A percentile compares a stretch with the other conserved stretches of the same genome.
phyloP scores from a whole-genome alignment of 2,888 invertebrate genomes.

The Heliconius cydno region DNA sequence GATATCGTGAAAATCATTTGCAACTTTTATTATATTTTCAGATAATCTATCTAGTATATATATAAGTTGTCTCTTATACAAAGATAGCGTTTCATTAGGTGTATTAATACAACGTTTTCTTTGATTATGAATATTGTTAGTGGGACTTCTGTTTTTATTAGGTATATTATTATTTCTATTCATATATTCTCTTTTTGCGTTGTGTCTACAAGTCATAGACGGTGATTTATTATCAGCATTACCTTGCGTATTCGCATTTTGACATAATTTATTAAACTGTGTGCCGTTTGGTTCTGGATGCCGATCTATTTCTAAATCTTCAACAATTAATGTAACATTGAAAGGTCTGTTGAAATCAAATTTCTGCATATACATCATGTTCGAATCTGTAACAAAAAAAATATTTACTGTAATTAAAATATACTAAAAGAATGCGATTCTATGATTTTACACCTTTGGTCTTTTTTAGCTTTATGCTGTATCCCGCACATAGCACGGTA shows the following conservation, averaged over 20 bases:
- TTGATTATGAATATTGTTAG: not conserved
- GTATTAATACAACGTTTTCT: not conserved
- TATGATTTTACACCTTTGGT: no score
- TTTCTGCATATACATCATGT: not conserved
- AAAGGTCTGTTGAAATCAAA: constrained; percentile 7
- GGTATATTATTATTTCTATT: not conserved
- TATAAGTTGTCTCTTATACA: constrained; percentile 20
- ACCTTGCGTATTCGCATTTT: not conserved
- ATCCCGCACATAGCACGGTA: no score
- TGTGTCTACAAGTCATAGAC: not conserved
- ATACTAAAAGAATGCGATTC: no score
- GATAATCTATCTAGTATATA: constrained; percentile 34
- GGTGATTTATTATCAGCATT: not conserved
- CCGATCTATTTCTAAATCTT: not conserved
- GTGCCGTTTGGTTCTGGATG: not conserved
- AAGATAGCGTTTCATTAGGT: not conserved
- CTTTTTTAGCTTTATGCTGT: no score
- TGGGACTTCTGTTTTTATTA: not conserved
- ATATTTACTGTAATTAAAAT: no score
- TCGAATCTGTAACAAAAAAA: constrained; percentile 3
- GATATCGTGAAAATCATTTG: constrained; percentile 20
- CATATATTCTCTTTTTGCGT: not conserved
- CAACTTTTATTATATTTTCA: constrained; percentile 42
- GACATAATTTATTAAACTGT: not conserved
- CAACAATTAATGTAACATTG: not conserved